Conservation (phyloP, 2,888 invertebrate species). For the Tortrix viridana region DNA sequence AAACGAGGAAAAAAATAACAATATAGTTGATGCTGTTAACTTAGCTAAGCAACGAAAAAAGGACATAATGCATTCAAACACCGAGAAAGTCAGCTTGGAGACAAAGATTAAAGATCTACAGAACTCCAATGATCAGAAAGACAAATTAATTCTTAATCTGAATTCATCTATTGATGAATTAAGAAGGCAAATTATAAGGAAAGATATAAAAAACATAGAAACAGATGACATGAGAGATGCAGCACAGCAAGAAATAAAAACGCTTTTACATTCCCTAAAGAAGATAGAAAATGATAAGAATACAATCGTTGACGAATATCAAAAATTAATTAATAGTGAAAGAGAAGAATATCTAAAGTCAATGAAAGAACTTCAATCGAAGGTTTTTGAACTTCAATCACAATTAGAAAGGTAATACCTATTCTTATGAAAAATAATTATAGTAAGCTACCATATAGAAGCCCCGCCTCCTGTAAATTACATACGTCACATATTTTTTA, state of each 20-base stretch:
- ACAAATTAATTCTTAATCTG: slow-evolving; percentile 53
- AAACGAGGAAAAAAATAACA: slow-evolving; percentile 56
- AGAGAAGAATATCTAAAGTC: slow-evolving; percentile 72
- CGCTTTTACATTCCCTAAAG: slow-evolving; percentile 65
- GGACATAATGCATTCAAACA: slow-evolving; percentile 61
- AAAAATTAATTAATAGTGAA: slow-evolving; percentile 78
- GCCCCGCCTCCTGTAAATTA: neutral
- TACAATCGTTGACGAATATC: slow-evolving; percentile 73
- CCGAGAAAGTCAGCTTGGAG: slow-evolving; percentile 65
- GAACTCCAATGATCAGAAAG: slow-evolving; percentile 60
- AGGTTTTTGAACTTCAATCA: slow-evolving; percentile 62
- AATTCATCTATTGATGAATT: slow-evolving; percentile 53
- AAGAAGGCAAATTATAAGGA: slow-evolving; percentile 55
- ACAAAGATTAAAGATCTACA: slow-evolving; percentile 59
- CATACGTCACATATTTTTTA: slow-evolving; percentile 13
- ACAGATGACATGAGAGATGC: slow-evolving; percentile 54
- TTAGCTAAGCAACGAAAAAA: slow-evolving; percentile 65
- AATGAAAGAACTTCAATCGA: slow-evolving; percentile 61
- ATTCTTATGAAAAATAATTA: neutral
- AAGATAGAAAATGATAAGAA: slow-evolving; percentile 76
- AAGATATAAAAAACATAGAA: slow-evolving; percentile 50
- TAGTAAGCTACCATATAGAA: neutral
- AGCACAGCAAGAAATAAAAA: slow-evolving; percentile 71
- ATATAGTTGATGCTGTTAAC: slow-evolving; percentile 62
- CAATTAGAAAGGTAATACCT: slow-evolving; percentile 65